These are phyloP conservation scores for Buathra laborator DNA, from an alignment of 2,888 invertebrate species.

Conservation along the genomic window DNA sequence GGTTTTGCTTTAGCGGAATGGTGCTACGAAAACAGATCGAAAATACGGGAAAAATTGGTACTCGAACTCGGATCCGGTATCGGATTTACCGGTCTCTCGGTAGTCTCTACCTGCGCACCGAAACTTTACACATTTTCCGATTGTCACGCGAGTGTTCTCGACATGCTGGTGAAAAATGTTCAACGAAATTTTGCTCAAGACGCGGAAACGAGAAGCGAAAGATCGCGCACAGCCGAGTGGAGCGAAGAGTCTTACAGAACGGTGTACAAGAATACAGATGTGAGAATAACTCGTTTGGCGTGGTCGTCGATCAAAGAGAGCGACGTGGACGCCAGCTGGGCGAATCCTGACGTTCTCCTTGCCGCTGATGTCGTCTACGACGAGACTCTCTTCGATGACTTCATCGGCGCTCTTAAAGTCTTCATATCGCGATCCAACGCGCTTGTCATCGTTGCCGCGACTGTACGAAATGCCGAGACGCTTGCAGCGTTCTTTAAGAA, in stretches of 20 bases:
- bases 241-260: conserved; percentile 60
- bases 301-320: conserved; percentile 86
- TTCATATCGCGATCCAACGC: conserved; percentile 83
- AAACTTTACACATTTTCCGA: conserved; percentile 89
- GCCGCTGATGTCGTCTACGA: conserved; percentile 89
- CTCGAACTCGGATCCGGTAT: conserved; percentile 93
- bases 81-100: conserved; percentile 90
- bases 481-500: conserved; percentile 87
- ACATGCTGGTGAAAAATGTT: conserved; percentile 88
- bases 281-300: conserved; percentile 83
- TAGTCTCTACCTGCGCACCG: conserved; percentile 87
- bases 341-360: conserved; percentile 86
- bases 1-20: conserved; percentile 91
- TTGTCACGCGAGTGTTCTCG: conserved; percentile 89
- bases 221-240: conserved; percentile 48
- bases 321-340: conserved; percentile 67
- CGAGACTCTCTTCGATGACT: conserved; percentile 85
- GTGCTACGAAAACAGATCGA: conserved; percentile 87
- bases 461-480: conserved; percentile 89
- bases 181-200: conserved; percentile 86
- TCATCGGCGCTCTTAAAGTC: conserved; percentile 85
- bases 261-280: conserved; percentile 65
- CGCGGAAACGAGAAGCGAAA: conserved; percentile 38
- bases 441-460: conserved; percentile 87
- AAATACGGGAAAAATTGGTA: conserved; percentile 87